Percentiles rank a stretch among this genome's conserved stretches.
Conservation (phyloP, 2,888 invertebrate genomes). For the Sycophila texana region DNA sequence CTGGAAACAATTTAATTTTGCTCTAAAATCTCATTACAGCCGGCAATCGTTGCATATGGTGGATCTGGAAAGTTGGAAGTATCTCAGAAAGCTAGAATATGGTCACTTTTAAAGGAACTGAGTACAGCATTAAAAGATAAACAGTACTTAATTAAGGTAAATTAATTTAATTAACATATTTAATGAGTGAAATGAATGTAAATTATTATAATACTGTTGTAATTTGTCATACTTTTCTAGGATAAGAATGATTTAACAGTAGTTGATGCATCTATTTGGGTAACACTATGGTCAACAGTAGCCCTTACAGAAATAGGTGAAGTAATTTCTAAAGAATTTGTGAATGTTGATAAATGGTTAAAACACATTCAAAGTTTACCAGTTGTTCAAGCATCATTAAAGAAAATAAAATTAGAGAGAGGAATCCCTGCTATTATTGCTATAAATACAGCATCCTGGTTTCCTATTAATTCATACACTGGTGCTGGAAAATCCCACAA, state of each 20-base stretch:
- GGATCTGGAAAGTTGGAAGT: constrained; percentile 77
- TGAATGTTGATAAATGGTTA: constrained; percentile 81
- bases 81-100: constrained; percentile 79
- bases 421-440: constrained; percentile 67
- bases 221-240: constrained; percentile 73
- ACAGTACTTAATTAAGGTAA: constrained; percentile 80
- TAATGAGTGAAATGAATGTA: constrained; percentile 12
- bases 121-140: constrained; percentile 78
- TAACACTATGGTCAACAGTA: constrained; percentile 82
- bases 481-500: constrained; percentile 56
- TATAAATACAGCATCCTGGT: constrained; percentile 70
- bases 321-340: constrained; percentile 78
- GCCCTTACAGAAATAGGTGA: constrained; percentile 79
- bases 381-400: constrained; percentile 64
- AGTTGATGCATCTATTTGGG: constrained; percentile 86
- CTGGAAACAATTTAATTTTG: constrained; percentile 1
- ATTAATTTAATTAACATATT: constrained; percentile 53
- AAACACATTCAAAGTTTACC: constrained; percentile 77
- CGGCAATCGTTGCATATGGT: constrained; percentile 78
- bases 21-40: constrained; percentile 70
- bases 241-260: constrained; percentile 78
- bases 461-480: constrained; percentile 66
- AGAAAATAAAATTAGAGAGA: constrained; percentile 66
- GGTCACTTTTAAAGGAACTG: constrained; percentile 78
- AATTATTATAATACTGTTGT: not conserved